Base-by-base conservation (phyloP, 2,888 invertebrate species). In the Hypolimnas misippus region DNA sequence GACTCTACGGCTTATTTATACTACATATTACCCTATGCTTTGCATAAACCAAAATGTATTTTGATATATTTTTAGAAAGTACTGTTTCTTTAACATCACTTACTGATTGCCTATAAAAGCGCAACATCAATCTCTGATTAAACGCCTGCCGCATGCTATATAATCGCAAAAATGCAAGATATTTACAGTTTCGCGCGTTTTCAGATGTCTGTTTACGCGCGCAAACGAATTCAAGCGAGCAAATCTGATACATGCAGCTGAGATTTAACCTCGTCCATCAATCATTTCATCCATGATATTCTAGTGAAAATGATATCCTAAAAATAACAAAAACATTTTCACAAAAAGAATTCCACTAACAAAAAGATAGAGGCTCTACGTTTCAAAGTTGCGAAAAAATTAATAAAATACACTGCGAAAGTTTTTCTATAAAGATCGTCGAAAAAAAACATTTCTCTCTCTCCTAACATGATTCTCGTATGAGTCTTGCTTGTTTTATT, bases 401-500 rank as follows among this genome's bases (percentile, higher is more conserved):
- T 46, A 46, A 19, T 46, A 46, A 46, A 44, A 46, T 21, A 12
- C 19, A 12, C 5, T 12, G 19, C 44, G 19, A 46, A 46, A 46
- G 12, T 46, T 46, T 44, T 21, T 46, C 19, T 46, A 46, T 21
- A 49, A 49, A 49, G 29, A 49, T 29, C 21, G 29, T 3, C 6
- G 29, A 2, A 29, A 49, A 25, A 14, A 14, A 46, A 38, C 7
- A 42, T 42, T 25, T 29, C 7, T 12, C 12, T 49, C 7, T 29
- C 29, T 49, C 3, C 19, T 49, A 29, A 49, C 49, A 14, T 16
- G n/a, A 14, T n/a, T 29, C 29, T 49, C 29, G 14, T 29, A 29
- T 49, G 49, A 49, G 7, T 29, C 49, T 12, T 46, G 46, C 21
- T 29, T 49, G 49, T 49, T 29, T 25, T 49, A 46, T 49, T 49